Conservation (phyloP, 2,888 invertebrate genomes). For the Agonopterix heracliana region DNA sequence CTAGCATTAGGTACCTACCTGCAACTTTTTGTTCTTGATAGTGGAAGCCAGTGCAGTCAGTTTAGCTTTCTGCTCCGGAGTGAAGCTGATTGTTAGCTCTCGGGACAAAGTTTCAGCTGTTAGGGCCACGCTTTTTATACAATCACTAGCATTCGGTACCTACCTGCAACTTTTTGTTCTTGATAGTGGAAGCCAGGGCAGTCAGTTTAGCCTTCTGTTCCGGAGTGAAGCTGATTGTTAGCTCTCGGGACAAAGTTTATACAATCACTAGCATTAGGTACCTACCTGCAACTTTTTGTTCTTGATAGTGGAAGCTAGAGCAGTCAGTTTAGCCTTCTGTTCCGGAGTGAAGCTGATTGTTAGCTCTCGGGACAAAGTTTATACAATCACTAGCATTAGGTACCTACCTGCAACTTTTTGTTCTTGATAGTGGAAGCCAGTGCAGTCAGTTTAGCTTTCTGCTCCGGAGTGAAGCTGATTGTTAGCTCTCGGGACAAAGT, state of each 20-base stretch:
- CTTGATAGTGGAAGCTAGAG: too few relatives aligned
- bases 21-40: slow-evolving; percentile 61
- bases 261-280: too few relatives aligned
- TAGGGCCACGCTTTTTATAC: slow-evolving; percentile 83
- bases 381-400: not conserved
- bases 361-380: too few relatives aligned
- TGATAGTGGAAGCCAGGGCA: too few relatives aligned
- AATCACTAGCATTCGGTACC: too few relatives aligned
- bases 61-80: slow-evolving; percentile 69
- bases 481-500: slow-evolving; percentile 78
- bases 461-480: slow-evolving; percentile 67
- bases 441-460: slow-evolving; percentile 69
- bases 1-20: slow-evolving; percentile 35
- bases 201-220: too few relatives aligned
- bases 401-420: slow-evolving; percentile 69
- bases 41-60: slow-evolving; percentile 59
- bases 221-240: too few relatives aligned
- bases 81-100: slow-evolving; percentile 74
- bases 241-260: too few relatives aligned
- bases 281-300: too few relatives aligned
- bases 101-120: slow-evolving; percentile 79
- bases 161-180: too few relatives aligned
- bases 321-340: too few relatives aligned
- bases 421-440: slow-evolving; percentile 62
- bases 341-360: too few relatives aligned